These are phyloP conservation scores for Diachasma alloeum DNA, from an alignment of 1,140 invertebrate species.

Conservation along the genomic window DNA sequence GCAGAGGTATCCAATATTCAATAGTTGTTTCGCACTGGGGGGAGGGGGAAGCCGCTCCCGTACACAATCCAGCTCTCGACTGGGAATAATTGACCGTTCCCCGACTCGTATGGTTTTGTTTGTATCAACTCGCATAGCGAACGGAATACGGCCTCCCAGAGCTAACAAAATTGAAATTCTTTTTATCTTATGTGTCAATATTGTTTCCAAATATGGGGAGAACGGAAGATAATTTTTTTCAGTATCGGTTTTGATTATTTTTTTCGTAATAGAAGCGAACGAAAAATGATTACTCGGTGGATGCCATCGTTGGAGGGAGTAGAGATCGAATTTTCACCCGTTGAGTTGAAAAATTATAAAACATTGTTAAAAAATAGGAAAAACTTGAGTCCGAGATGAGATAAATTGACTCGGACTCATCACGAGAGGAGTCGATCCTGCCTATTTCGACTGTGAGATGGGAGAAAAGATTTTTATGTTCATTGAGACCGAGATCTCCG, in stretches of 20 bases:
- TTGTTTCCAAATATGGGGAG: not conserved
- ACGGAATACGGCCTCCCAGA: not conserved
- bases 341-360: no score
- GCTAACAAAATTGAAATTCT: not conserved
- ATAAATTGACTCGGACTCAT: no score
- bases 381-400: no score
- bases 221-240: not conserved
- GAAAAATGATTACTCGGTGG: no score
- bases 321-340: no score
- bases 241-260: not conserved
- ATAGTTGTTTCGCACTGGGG: not conserved
- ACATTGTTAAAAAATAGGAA: no score
- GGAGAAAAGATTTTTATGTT: no score
- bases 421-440: no score
- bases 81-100: not conserved
- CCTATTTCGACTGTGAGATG: no score
- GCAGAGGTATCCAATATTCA: not conserved
- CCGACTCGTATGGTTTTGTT: not conserved
- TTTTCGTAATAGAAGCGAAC: no score
- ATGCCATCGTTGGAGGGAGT: no score
- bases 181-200: not conserved
- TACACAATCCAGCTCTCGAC: not conserved
- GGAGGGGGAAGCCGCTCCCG: not conserved
- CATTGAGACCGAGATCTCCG: no score
- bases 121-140: not conserved